Evolutionary conservation across 2,113 vertebrate species (phyloP).

Genomic region (Malaclemys terrapin): DNA sequence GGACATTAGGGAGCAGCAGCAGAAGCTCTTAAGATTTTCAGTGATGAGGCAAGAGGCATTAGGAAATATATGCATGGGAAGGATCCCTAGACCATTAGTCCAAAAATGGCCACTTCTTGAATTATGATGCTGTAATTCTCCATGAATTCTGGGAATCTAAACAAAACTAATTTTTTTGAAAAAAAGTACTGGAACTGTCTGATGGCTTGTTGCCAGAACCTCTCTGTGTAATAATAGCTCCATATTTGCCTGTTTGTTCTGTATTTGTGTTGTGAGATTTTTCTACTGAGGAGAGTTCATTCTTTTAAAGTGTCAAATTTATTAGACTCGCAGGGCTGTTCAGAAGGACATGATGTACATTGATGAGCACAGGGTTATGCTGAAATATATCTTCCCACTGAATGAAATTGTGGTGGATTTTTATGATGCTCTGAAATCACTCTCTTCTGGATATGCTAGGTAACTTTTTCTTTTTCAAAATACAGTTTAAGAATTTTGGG

Average conservation of each 20-base stretch:
- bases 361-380: conserved; percentile 92
- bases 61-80: not conserved
- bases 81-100: not conserved
- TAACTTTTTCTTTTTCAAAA: conserved; percentile 60
- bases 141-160: not conserved
- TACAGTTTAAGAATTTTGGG: not conserved
- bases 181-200: not conserved
- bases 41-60: not conserved
- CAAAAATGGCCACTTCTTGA: not conserved
- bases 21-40: not conserved
- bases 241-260: not conserved
- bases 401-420: conserved; percentile 98
- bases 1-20: not conserved
- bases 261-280: not conserved
- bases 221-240: not conserved
- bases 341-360: conserved; percentile 95
- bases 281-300: not conserved
- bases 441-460: conserved; percentile 98
- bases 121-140: not conserved
- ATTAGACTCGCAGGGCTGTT: conserved; percentile 87
- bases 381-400: conserved; percentile 94
- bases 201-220: not conserved
- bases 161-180: not conserved
- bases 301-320: not conserved
- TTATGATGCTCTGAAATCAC: conserved; percentile 94